Conservation (phyloP, 1,140 invertebrate species). For the Oryctes rhinoceros region DNA sequence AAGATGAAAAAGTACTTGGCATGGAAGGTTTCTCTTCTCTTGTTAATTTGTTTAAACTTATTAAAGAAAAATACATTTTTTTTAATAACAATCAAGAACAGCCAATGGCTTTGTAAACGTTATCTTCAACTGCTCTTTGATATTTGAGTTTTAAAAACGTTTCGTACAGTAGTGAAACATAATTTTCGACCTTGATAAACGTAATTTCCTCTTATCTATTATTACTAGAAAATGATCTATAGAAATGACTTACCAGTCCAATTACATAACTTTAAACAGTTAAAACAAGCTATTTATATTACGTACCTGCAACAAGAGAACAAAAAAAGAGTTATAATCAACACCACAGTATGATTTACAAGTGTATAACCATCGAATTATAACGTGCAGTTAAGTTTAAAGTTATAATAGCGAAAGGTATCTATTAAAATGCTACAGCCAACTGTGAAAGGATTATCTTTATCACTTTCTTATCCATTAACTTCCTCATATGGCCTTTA, state of each 20-base stretch:
- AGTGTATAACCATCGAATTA: neutral
- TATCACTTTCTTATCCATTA: conserved; percentile 11
- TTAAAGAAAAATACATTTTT: too few species aligned
- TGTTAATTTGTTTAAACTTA: too few species aligned
- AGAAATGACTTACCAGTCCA: neutral
- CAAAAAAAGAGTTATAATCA: neutral
- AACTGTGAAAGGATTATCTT: conserved; percentile 5
- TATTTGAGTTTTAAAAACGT: too few species aligned
- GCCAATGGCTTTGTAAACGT: too few species aligned
- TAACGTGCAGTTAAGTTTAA: conserved; percentile 15
- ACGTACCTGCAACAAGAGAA: conserved; percentile 5
- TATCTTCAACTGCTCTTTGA: too few species aligned
- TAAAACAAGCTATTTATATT: neutral
- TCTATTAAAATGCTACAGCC: too few species aligned
- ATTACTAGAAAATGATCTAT: neutral
- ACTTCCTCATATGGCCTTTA: neutral
- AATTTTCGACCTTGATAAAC: too few species aligned
- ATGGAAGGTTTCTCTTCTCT: too few species aligned
- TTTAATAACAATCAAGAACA: neutral
- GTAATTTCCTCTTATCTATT: too few species aligned
- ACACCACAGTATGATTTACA: neutral
- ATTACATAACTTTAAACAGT: neutral
- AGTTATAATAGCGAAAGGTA: neutral
- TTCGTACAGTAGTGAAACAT: neutral
- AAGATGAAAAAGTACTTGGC: too few species aligned